Percentiles rank a stretch among this genome's conserved stretches.
Evolutionary conservation across 2,113 vertebrate species (phyloP).

Genomic region (Zosterops japonicus): DNA sequence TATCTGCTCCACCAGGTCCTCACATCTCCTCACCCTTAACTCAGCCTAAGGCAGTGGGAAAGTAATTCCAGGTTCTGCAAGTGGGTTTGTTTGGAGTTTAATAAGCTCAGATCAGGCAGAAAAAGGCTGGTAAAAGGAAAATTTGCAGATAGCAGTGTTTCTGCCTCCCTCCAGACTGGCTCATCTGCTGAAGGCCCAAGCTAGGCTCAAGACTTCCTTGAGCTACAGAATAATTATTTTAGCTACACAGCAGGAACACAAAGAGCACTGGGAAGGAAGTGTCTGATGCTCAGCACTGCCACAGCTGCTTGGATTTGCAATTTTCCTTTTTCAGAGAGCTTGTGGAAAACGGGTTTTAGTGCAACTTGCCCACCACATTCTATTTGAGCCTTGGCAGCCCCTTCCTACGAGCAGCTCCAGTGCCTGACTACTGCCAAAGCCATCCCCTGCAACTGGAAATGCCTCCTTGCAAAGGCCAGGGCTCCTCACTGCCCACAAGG

Average conservation of each 20-base stretch:
- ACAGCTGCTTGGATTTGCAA: neutral
- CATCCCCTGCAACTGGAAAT: neutral
- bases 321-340: neutral
- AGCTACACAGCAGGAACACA: neutral
- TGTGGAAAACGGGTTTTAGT: neutral
- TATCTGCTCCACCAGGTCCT: neutral
- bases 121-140: neutral
- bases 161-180: neutral
- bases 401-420: neutral
- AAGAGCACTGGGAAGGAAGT: neutral
- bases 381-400: neutral
- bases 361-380: neutral
- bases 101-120: neutral
- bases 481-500: rapidly evolving
- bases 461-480: neutral
- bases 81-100: neutral
- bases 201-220: neutral
- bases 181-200: neutral
- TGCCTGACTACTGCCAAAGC: rapidly evolving
- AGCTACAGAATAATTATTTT: neutral
- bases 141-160: neutral
- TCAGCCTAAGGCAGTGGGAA: neutral
- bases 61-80: neutral
- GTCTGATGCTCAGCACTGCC: neutral
- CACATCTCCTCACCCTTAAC: neutral